These are phyloP conservation scores for Drosophila nigricruria DNA, from an alignment of 2,888 invertebrate species.

Conservation along the genomic window DNA sequence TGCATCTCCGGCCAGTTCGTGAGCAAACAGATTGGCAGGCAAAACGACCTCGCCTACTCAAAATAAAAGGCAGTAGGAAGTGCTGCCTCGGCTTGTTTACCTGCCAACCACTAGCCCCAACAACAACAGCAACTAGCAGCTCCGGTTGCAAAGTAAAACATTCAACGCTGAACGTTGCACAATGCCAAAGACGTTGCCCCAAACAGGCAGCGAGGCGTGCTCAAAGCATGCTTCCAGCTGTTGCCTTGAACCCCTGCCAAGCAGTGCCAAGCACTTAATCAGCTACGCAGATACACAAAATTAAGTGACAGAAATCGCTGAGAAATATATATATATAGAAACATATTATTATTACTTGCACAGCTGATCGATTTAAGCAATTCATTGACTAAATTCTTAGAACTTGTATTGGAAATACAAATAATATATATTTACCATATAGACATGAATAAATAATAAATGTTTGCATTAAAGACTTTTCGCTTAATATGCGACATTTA, in stretches of 20 bases:
- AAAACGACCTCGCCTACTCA: slow-evolving; percentile 66
- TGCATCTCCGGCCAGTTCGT: slow-evolving; percentile 53
- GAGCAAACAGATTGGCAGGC: slow-evolving; percentile 79
- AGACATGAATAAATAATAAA: not conserved
- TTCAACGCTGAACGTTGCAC: slow-evolving; percentile 31
- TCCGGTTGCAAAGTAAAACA: slow-evolving; percentile 44
- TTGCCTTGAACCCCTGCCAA: slow-evolving; percentile 34
- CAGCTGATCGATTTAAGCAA: not conserved
- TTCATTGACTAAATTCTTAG: not conserved
- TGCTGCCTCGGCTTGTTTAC: slow-evolving; percentile 61
- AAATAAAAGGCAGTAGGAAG: slow-evolving; percentile 62
- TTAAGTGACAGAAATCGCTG: slow-evolving; percentile 18
- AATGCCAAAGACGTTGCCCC: slow-evolving; percentile 42
- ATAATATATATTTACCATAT: not conserved
- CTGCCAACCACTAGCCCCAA: slow-evolving; percentile 45
- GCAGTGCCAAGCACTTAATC: slow-evolving; percentile 52
- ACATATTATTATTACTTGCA: not conserved
- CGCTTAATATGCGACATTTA: not conserved
- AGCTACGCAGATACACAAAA: slow-evolving; percentile 21
- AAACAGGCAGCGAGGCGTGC: slow-evolving; percentile 31
- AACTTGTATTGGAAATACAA: not conserved
- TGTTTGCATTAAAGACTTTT: not conserved
- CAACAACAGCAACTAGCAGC: slow-evolving; percentile 36
- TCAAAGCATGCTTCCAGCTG: slow-evolving; percentile 24
- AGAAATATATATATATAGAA: not conserved